These are phyloP conservation scores for Philotrypesis tridentata DNA, from an alignment of 1,140 invertebrate genomes.

Conservation along the genomic window DNA sequence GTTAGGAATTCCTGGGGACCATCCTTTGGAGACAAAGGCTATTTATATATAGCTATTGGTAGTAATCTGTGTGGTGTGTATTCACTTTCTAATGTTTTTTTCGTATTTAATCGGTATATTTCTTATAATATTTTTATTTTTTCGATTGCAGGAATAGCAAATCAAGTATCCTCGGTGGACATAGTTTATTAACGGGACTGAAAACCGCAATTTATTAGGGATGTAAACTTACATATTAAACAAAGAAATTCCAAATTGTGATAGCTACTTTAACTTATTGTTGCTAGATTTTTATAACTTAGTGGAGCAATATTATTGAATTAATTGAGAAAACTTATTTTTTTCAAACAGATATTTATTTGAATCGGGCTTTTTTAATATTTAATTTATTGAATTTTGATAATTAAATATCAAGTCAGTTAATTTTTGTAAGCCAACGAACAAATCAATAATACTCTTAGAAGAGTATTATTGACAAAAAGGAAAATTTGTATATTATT, in stretches of 20 bases:
- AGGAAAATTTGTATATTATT: no score
- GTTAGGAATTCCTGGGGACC: slow-evolving; percentile 90
- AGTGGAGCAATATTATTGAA: slow-evolving; percentile 16
- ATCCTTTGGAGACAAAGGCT: slow-evolving; percentile 85
- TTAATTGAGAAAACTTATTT: neutral
- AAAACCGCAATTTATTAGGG: neutral
- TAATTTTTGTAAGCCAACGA: neutral
- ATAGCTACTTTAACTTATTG: slow-evolving; percentile 18
- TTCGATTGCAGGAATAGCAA: slow-evolving; percentile 67
- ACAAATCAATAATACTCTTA: neutral
- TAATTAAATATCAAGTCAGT: neutral
- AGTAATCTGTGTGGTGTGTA: slow-evolving; percentile 84
- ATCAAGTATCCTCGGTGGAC: slow-evolving; percentile 71
- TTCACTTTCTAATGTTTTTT: slow-evolving; percentile 14
- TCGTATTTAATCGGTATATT: slow-evolving; percentile 26
- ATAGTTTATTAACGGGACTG: slow-evolving; percentile 51
- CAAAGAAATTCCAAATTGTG: slow-evolving; percentile 16
- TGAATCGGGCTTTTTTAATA: slow-evolving; percentile 14
- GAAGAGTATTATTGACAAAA: neutral
- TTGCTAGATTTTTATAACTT: slow-evolving; percentile 4
- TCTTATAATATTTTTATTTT: slow-evolving; percentile 39
- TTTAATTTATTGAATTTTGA: slow-evolving; percentile 8
- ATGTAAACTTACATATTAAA: neutral
- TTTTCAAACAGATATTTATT: neutral
- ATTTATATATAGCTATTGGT: slow-evolving; percentile 85